A percentile compares a stretch with the other conserved stretches of the same genome.
Evolutionary conservation across 1,140 invertebrate species (phyloP).

Genomic region (Tachypleus tridentatus): DNA sequence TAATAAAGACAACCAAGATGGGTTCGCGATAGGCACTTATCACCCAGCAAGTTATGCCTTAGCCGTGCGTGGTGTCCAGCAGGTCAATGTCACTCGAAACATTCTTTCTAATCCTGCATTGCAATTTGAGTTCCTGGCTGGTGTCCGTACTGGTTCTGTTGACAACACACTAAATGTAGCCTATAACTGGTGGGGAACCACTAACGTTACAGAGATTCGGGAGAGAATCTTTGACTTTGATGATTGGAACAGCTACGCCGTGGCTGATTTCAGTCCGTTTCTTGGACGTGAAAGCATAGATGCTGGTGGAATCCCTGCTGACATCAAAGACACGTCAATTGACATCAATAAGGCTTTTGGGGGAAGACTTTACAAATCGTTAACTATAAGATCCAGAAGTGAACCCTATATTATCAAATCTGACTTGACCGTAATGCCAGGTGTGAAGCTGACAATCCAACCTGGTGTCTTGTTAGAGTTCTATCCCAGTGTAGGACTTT

Average conservation of each 20-base stretch:
- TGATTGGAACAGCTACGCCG: slow-evolving; percentile 97
- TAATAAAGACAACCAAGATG: slow-evolving; percentile 21
- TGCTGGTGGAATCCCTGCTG: slow-evolving; percentile 20
- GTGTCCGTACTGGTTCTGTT: slow-evolving; percentile 72
- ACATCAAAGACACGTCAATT: slow-evolving; percentile 10
- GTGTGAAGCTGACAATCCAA: slow-evolving; percentile 63
- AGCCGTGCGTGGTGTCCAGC: slow-evolving; percentile 86
- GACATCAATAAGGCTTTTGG: slow-evolving; percentile 57
- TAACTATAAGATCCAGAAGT: slow-evolving; percentile 51
- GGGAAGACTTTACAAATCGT: slow-evolving; percentile 62
- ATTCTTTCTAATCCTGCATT: slow-evolving; percentile 67
- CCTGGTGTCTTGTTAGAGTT: slow-evolving; percentile 84
- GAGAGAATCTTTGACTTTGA: slow-evolving; percentile 96
- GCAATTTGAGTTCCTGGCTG: slow-evolving; percentile 86
- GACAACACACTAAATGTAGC: slow-evolving; percentile 74
- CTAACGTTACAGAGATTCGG: slow-evolving; percentile 54
- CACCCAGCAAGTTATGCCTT: slow-evolving; percentile 65
- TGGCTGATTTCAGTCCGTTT: slow-evolving; percentile 79
- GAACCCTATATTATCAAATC: slow-evolving; percentile 70
- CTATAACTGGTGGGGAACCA: slow-evolving; percentile 94
- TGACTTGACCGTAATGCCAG: slow-evolving; percentile 95
- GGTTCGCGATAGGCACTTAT: slow-evolving; percentile 29
- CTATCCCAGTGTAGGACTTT: slow-evolving; percentile 88
- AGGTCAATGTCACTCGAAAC: slow-evolving; percentile 80
- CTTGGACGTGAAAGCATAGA: slow-evolving; percentile 38